Evolutionary conservation across 2,113 vertebrate species (phyloP).

Genomic region (Narcine bancroftii): DNA sequence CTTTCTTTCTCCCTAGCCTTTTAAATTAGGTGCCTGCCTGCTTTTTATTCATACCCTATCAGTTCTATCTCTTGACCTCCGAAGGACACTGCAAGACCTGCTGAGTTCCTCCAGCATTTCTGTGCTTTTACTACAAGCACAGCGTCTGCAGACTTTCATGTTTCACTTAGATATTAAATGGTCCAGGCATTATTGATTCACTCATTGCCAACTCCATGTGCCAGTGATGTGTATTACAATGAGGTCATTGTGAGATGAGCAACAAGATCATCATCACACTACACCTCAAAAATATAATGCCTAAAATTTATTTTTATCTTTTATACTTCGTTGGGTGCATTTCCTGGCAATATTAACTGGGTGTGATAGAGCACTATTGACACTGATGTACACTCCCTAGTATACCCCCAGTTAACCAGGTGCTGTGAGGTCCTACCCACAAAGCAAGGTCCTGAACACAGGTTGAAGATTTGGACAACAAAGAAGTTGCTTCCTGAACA

Average conservation of each 20-base stretch:
- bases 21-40: too few relatives aligned
- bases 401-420: background rate
- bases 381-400: background rate
- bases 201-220: background rate
- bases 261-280: background rate
- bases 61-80: too few relatives aligned
- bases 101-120: too few relatives aligned
- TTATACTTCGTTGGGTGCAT: background rate
- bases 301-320: background rate
- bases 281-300: background rate
- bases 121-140: too few relatives aligned
- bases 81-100: too few relatives aligned
- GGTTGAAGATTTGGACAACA: too few relatives aligned
- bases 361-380: background rate
- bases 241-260: background rate
- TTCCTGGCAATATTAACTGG: background rate
- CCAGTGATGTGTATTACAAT: background rate
- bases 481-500: too few relatives aligned
- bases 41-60: too few relatives aligned
- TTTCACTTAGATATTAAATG: background rate
- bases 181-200: background rate
- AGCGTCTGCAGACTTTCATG: too few relatives aligned
- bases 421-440: background rate
- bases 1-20: too few relatives aligned
- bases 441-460: too few relatives aligned